Conservation (phyloP, 2,797 vertebrate species). For the Poecilia velifera region DNA sequence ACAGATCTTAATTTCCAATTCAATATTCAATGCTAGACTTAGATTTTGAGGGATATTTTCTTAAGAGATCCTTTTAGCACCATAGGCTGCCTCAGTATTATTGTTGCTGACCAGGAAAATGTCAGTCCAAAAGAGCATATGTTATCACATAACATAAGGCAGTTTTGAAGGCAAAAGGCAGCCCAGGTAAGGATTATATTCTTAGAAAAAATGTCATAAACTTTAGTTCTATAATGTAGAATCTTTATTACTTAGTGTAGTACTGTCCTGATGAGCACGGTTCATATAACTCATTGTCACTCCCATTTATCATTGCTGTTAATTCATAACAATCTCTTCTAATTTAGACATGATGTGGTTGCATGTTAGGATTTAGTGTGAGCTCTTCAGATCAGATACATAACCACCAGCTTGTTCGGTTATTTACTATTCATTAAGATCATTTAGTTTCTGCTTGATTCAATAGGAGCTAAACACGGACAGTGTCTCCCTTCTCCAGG, state of each 20-base stretch:
- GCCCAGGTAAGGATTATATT: background rate
- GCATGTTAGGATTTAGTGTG: background rate
- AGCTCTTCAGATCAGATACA: background rate
- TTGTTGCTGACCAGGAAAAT: background rate
- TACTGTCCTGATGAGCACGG: background rate
- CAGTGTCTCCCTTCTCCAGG: conserved; percentile 27
- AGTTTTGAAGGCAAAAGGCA: background rate
- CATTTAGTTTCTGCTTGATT: conserved; percentile 22
- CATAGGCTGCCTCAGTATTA: background rate
- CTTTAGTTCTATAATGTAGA: background rate
- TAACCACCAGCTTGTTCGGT: background rate
- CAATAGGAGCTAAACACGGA: conserved; percentile 35
- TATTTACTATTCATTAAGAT: background rate
- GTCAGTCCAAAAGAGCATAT: background rate
- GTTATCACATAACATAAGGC: background rate
- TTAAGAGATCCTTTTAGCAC: background rate
- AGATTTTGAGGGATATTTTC: background rate
- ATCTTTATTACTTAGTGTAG: background rate
- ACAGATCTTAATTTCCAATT: background rate
- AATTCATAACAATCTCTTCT: background rate
- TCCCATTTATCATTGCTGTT: background rate
- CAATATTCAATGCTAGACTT: background rate
- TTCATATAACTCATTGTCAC: background rate
- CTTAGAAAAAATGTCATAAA: background rate
- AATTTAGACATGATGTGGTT: background rate